Base-by-base conservation (phyloP, 2,888 invertebrate genomes). In the Tricholauxania praeusta region DNA sequence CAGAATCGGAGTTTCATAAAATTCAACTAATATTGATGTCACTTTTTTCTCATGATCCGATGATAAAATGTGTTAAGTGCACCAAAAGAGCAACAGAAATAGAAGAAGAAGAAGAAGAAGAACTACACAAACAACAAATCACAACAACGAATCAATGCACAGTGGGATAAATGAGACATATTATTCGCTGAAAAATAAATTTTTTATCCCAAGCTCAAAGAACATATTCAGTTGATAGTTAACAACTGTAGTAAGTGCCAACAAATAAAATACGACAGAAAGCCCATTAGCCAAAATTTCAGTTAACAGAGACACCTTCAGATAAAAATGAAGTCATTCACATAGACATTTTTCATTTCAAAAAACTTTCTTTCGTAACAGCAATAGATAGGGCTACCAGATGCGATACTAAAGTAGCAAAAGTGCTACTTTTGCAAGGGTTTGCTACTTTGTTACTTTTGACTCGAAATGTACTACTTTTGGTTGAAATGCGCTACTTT, bases 11-110 rank as follows among this genome's bases (percentile, higher is more conserved):
- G 51, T 72, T 72, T 65, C 53, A 73, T 67, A 72, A 69, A 72
- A 62, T 76, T 48, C 76, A 76, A 65, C 63, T 69, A 57, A 52
- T 74, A n/a, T n/a, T n/a, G n/a, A n/a, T n/a, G n/a, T n/a, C n/a
- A n/a, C n/a, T 49, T 66, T 76, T 75, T 73, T 66, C 73, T 28
- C 48, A 70, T 28, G 28, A 28, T 28, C 28, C 28, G 28, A 28
- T 28, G 28, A 28, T 28, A 28, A 28, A 28, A 28, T 28, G 3
- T 28, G 28, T 28, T 28, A 28, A 2, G 28, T 28, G 28, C 3
- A 28, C 28, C 28, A 28, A 28, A 28, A 28, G 28, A 28, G 4
- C 28, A 28, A n/a, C n/a, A n/a, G n/a, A n/a, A n/a, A n/a, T n/a
- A n/a, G n/a, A n/a, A n/a, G n/a, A n/a, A n/a, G n/a, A n/a, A n/a